Evolutionary conservation across 2,797 vertebrate species (phyloP).

Genomic region (Avahi laniger): DNA sequence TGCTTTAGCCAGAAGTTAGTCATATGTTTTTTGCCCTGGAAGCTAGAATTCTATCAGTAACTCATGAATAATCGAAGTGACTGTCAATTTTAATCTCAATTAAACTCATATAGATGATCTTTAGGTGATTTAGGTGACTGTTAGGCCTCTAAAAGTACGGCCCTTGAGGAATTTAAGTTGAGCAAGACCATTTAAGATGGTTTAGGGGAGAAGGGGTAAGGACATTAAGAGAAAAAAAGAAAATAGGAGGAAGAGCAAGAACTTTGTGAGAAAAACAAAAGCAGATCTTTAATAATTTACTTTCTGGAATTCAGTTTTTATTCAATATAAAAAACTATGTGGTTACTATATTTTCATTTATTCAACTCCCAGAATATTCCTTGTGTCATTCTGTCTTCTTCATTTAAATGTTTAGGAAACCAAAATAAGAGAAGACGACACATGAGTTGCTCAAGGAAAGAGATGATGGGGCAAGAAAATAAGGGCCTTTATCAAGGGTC

Average conservation of each 20-base stretch:
- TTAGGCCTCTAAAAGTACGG: background rate
- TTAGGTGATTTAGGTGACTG: background rate
- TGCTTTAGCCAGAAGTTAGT: background rate
- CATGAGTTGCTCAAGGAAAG: background rate
- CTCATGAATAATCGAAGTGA: background rate
- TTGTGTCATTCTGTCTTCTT: background rate
- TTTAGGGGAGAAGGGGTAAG: background rate
- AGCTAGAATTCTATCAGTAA: background rate
- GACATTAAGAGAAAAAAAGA: background rate
- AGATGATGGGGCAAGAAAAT: background rate
- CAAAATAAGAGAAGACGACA: background rate
- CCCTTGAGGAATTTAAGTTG: background rate
- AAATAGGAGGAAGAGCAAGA: background rate
- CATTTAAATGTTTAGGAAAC: conserved; percentile 17
- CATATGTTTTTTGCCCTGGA: background rate
- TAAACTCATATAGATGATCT: background rate
- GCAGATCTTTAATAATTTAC: background rate
- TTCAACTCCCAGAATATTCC: background rate
- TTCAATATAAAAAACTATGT: background rate
- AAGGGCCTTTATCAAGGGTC: background rate
- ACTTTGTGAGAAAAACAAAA: background rate
- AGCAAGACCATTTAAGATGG: background rate
- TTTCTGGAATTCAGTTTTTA: background rate
- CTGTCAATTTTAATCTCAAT: background rate
- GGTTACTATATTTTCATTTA: background rate